Percentiles rank a stretch among this genome's conserved stretches.
phyloP scores from a whole-genome alignment of 2,113 vertebrate species.

The Delphinapterus leucas region DNA sequence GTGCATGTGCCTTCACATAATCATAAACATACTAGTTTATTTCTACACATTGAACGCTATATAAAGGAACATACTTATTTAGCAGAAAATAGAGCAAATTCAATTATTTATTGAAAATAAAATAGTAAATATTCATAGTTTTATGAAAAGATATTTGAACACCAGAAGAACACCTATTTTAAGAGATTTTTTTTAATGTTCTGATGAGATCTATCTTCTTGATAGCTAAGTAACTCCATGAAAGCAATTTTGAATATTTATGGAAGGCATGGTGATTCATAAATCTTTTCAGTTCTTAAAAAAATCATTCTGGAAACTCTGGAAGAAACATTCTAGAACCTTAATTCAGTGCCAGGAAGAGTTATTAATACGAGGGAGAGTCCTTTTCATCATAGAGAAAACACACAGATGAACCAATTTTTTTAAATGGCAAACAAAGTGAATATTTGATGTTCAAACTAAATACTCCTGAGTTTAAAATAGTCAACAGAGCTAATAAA shows the following conservation, averaged over 20 bases:
- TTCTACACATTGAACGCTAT: neutral
- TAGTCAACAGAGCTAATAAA: neutral
- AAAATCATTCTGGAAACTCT: neutral
- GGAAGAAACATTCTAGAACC: neutral
- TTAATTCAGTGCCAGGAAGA: neutral
- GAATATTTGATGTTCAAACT: neutral
- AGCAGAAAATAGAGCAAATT: neutral
- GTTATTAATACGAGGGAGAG: neutral
- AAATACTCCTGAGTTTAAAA: neutral
- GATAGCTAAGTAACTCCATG: neutral
- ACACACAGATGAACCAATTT: neutral
- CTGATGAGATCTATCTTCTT: neutral
- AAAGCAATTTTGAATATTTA: slow-evolving; percentile 24
- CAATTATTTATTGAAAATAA: slow-evolving; percentile 3
- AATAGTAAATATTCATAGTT: neutral
- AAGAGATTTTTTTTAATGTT: neutral
- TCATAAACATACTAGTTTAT: neutral
- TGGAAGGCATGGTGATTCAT: neutral
- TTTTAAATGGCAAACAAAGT: neutral
- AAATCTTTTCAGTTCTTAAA: neutral
- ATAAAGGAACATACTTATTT: slow-evolving; percentile 34
- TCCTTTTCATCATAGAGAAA: neutral
- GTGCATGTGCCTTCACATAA: neutral
- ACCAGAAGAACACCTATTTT: neutral
- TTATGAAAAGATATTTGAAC: slow-evolving; percentile 3